phyloP scores from a whole-genome alignment of 2,888 invertebrate genomes.

The Drosophila bunnanda region DNA sequence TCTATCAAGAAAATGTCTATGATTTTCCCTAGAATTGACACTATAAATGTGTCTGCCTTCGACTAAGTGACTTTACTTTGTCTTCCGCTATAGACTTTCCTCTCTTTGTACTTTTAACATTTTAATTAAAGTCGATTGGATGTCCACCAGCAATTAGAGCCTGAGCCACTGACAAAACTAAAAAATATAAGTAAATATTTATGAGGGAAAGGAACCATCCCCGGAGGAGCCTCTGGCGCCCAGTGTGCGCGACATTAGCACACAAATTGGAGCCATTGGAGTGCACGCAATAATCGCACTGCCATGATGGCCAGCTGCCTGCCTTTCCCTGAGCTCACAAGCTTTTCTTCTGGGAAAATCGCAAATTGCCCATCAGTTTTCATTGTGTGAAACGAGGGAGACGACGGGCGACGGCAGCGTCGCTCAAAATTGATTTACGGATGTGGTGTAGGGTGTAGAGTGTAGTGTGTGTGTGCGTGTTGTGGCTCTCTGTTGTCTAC shows the following conservation, averaged over 20 bases:
- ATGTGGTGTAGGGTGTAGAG: conserved; percentile 12
- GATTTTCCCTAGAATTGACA: background rate
- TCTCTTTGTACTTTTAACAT: background rate
- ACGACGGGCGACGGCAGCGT: conserved; percentile 44
- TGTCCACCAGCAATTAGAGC: conserved; percentile 25
- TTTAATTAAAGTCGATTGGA: conserved; percentile 39
- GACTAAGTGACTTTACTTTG: background rate
- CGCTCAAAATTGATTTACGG: conserved; percentile 75
- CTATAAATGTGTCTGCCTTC: background rate
- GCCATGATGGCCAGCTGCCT: conserved; percentile 20
- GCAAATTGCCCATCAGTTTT: conserved; percentile 74
- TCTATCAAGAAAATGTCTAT: no score
- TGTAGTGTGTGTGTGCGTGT: conserved; percentile 27
- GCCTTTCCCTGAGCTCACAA: background rate
- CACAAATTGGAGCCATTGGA: conserved; percentile 63
- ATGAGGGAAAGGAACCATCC: conserved; percentile 29
- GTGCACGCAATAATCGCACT: conserved; percentile 56
- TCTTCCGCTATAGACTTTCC: background rate
- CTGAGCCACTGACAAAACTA: conserved; percentile 11
- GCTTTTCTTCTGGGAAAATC: conserved; percentile 70
- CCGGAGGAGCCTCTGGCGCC: conserved; percentile 17
- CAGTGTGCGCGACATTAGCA: conserved; percentile 58
- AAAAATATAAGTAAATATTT: conserved; percentile 50
- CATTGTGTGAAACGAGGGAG: conserved; percentile 71
- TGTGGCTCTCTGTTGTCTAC: conserved; percentile 52